phyloP scores from a whole-genome alignment of 2,797 vertebrate genomes.

The Pachyuromys duprasi region DNA sequence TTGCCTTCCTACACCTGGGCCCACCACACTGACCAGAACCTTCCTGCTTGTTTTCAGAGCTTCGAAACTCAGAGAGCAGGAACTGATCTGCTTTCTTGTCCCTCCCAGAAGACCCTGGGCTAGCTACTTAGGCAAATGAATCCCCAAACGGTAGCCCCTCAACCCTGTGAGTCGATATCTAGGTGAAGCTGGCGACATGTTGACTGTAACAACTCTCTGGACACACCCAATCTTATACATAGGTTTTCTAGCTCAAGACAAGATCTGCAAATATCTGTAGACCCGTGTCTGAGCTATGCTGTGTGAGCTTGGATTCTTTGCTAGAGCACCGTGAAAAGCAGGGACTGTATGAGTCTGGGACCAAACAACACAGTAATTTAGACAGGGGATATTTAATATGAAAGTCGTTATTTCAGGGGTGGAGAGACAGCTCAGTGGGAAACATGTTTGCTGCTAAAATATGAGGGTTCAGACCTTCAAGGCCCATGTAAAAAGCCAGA shows the following conservation, averaged over 20 bases:
- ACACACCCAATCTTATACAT: background rate
- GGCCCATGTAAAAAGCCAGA: background rate
- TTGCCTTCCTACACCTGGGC: background rate
- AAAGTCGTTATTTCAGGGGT: background rate
- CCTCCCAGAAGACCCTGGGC: background rate
- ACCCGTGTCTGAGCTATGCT: background rate
- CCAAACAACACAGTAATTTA: background rate
- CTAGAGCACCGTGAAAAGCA: background rate
- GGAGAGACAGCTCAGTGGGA: background rate
- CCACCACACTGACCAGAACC: background rate
- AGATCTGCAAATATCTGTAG: conserved; percentile 21
- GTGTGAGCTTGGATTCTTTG: background rate
- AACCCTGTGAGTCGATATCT: background rate
- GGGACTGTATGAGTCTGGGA: background rate
- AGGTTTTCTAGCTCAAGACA: conserved; percentile 17
- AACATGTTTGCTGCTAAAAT: background rate
- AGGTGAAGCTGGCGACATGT: too few species aligned
- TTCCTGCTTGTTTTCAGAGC: background rate
- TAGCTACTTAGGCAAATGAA: conserved; percentile 1
- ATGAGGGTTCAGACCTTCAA: background rate
- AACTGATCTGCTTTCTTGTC: background rate
- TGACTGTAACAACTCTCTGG: background rate
- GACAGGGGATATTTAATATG: background rate
- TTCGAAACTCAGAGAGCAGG: background rate
- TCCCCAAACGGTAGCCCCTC: background rate